These are phyloP conservation scores for Poicephalus gulielmi DNA, from an alignment of 2,113 vertebrate species.

Conservation along the genomic window DNA sequence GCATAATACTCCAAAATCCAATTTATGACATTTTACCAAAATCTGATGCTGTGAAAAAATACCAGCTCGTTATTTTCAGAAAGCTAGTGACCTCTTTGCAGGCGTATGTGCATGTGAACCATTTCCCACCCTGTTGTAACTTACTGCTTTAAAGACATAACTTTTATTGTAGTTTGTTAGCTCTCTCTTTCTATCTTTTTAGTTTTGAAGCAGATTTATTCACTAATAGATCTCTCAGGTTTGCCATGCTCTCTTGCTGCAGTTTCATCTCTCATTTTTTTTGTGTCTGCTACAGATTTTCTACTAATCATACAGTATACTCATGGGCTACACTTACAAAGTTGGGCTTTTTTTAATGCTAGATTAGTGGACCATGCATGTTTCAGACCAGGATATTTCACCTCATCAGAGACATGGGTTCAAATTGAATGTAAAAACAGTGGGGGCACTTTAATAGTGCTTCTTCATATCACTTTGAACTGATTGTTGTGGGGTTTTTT, in stretches of 20 bases:
- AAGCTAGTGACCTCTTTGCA: slow-evolving; percentile 67
- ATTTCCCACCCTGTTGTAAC: slow-evolving; percentile 83
- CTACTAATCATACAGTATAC: slow-evolving; percentile 66
- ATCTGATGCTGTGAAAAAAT: slow-evolving; percentile 72
- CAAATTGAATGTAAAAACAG: background rate
- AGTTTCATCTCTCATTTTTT: slow-evolving; percentile 80
- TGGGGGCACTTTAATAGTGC: background rate
- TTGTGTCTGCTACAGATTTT: slow-evolving; percentile 77
- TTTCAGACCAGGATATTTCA: background rate
- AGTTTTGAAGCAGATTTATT: slow-evolving; percentile 72
- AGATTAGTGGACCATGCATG: background rate
- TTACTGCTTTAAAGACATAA: slow-evolving; percentile 78
- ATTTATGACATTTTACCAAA: slow-evolving; percentile 68
- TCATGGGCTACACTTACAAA: slow-evolving; percentile 4
- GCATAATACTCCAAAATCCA: slow-evolving; percentile 54
- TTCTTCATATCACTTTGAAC: background rate
- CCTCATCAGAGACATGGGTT: background rate
- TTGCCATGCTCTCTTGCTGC: slow-evolving; percentile 81
- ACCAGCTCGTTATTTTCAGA: slow-evolving; percentile 56
- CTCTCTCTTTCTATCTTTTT: slow-evolving; percentile 76
- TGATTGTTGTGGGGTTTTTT: fast-evolving
- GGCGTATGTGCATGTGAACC: slow-evolving; percentile 62
- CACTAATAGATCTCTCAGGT: slow-evolving; percentile 81
- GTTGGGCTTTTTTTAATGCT: background rate
- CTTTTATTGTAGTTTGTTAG: slow-evolving; percentile 78